Evolutionary conservation across 2,797 vertebrate genomes (phyloP).

Genomic region (Perodicticus potto): DNA sequence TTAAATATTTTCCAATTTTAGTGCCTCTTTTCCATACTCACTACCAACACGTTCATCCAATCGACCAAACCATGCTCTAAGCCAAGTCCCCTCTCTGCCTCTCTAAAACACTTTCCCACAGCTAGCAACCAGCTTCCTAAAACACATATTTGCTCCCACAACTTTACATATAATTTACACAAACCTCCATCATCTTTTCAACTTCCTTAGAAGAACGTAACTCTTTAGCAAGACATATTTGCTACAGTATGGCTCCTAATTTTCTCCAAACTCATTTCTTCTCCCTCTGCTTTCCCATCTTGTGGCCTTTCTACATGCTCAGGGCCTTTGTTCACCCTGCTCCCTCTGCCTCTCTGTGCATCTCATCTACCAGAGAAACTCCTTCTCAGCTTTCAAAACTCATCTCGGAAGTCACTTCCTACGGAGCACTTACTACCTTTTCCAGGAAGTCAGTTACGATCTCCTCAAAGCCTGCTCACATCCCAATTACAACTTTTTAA

Average conservation of each 20-base stretch:
- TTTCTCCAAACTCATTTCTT: conserved; percentile 27
- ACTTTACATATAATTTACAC: background rate
- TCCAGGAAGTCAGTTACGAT: background rate
- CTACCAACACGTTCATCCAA: background rate
- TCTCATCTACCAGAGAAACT: background rate
- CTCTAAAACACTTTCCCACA: background rate
- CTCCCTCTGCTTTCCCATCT: background rate
- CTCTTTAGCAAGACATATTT: background rate
- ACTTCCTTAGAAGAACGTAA: conserved; percentile 24
- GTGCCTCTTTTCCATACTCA: background rate
- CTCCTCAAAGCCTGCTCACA: background rate
- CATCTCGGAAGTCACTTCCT: background rate
- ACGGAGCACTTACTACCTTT: background rate
- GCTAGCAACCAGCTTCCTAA: background rate
- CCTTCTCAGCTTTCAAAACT: background rate
- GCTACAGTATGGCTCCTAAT: background rate
- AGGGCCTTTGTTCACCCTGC: background rate
- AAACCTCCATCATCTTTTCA: background rate
- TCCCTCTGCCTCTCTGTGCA: background rate
- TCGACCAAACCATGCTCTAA: background rate
- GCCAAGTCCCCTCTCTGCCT: background rate
- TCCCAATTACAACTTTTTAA: background rate
- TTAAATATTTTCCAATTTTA: conserved; percentile 4
- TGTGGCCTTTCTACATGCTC: background rate
- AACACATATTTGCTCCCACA: background rate